Conservation (phyloP, 2,888 invertebrate genomes). For the Tachina fera region DNA sequence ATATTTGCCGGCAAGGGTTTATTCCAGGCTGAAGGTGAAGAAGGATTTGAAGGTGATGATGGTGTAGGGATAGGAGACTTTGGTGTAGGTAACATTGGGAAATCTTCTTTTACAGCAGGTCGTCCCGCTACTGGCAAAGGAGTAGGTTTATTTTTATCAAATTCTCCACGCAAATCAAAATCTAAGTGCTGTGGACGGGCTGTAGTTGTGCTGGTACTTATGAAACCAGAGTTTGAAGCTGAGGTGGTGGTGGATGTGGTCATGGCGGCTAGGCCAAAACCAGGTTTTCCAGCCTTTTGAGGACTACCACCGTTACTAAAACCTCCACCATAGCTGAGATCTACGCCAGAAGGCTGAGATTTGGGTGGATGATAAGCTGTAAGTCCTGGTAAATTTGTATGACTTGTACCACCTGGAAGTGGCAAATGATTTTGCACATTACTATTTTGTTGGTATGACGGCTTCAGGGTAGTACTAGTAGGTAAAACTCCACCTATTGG, state of each 20-base stretch:
- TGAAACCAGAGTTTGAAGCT: slow-evolving; percentile 71
- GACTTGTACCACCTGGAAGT: slow-evolving; percentile 62
- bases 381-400: slow-evolving; percentile 76
- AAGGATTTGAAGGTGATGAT: slow-evolving; percentile 47
- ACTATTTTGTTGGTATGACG: slow-evolving; percentile 45
- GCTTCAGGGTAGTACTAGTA: slow-evolving; percentile 40
- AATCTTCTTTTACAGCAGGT: slow-evolving; percentile 79
- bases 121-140: slow-evolving; percentile 72
- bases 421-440: slow-evolving; percentile 48
- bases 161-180: slow-evolving; percentile 75
- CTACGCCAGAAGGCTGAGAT: slow-evolving; percentile 79
- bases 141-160: slow-evolving; percentile 48
- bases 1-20: slow-evolving; percentile 55
- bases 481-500: slow-evolving; percentile 43
- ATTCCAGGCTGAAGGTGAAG: slow-evolving; percentile 66
- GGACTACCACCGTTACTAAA: slow-evolving; percentile 64
- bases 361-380: slow-evolving; percentile 77
- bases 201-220: slow-evolving; percentile 72
- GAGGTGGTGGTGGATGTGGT: slow-evolving; percentile 74
- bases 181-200: slow-evolving; percentile 67
- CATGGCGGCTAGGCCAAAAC: slow-evolving; percentile 75
- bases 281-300: slow-evolving; percentile 72
- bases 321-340: slow-evolving; percentile 79
- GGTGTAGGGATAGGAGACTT: slow-evolving; percentile 70
- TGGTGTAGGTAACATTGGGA: slow-evolving; percentile 77